Evolutionary conservation across 2,888 invertebrate genomes (phyloP).

Genomic region (Ornithoptera alexandrae): DNA sequence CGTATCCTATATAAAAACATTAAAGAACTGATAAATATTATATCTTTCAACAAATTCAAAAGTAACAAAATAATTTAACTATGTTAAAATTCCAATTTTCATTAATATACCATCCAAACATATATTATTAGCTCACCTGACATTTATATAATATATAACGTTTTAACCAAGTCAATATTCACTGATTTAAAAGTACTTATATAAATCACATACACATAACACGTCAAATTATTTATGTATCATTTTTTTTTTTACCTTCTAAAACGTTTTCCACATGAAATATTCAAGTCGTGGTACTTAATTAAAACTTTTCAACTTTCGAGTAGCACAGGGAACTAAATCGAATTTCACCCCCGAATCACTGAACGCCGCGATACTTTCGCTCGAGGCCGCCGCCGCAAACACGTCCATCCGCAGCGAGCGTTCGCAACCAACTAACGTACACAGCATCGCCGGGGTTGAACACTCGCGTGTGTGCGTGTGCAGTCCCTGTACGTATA

Average conservation of each 20-base stretch:
- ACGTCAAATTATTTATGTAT: not conserved
- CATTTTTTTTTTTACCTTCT: not conserved
- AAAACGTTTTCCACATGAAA: not conserved
- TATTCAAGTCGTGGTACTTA: not conserved
- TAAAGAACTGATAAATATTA: too few species aligned
- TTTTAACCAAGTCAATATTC: conserved; percentile 12
- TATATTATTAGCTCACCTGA: conserved; percentile 18
- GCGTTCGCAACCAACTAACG: conserved; percentile 47
- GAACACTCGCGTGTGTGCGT: conserved; percentile 51
- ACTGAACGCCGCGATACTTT: conserved; percentile 26
- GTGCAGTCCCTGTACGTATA: conserved; percentile 39
- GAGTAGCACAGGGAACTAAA: conserved; percentile 1
- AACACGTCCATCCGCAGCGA: conserved; percentile 9
- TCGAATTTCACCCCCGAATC: conserved; percentile 6
- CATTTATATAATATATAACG: not conserved
- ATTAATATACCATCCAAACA: too few species aligned
- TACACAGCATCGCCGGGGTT: conserved; percentile 62
- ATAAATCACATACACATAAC: conserved; percentile 18
- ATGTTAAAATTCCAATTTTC: not conserved
- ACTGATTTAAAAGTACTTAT: conserved; percentile 4
- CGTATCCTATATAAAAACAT: too few species aligned
- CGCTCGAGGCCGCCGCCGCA: not conserved
- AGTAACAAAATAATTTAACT: not conserved
- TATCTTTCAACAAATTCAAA: too few species aligned
- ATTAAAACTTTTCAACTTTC: not conserved